Evolutionary conservation across 2,113 vertebrate genomes (phyloP), one percentile per base, ranked within the genome.

Genomic region (Enhydra lutris): DNA sequence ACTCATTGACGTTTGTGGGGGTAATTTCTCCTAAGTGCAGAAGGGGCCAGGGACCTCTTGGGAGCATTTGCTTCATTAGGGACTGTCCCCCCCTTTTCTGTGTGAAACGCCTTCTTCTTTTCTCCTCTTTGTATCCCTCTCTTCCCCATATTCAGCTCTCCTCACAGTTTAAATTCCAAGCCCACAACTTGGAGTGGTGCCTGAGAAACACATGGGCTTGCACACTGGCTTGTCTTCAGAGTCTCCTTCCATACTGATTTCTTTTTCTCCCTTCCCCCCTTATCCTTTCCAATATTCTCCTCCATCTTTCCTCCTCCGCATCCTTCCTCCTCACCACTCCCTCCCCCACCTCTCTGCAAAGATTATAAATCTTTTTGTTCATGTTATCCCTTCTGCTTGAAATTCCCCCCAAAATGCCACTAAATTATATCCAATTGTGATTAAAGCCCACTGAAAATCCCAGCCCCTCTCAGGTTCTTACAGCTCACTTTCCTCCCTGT

Each of bases 41-140:
- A 94, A 97, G 97, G 93, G 97, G 96, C 97, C 95, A 89, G 73
- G 80, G 91, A 23, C 93, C 97, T 97, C 94, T 98, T 94, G 97
- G 96, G 97, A 98, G 92, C 97, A 96, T 92, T 91, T 98, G 97
- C 97, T 98, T 97, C 98, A 97, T 97, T 97, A 97, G 82, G 91
- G 59, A 83, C 74, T 59, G 95, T 76, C 61, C 55, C 87, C 89
- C 88, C 86, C 61, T 0, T 91, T 91, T 89, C 96, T 63, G 78
- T 67, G 63, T 85, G 86, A 73, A 83, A 78, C 9, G 71, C 65
- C 63, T 55, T 89, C 65, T 74, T 92, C 80, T 36, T 82, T 95
- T 82, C 80, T 42, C 76, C 76, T 94, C 73, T 52, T 59, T 92
- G 50, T 1, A 55, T 42, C 50, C 94, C 4, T 57, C 26, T 63